phyloP scores from a whole-genome alignment of 2,797 vertebrate genomes.

The Distichodus sexfasciatus region DNA sequence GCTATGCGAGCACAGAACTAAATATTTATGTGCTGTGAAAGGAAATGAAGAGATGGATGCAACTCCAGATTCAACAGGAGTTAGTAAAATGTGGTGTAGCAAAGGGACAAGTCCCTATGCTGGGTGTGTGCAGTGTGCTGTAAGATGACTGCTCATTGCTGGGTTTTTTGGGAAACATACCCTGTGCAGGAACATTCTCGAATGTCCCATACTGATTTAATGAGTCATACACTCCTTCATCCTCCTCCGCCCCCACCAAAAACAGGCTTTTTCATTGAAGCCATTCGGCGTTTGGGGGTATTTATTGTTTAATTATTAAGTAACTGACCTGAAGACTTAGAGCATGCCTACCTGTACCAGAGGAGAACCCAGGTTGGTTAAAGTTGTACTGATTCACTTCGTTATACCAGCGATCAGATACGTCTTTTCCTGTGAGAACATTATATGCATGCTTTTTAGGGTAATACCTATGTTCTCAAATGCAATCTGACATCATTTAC shows the following conservation, averaged over 20 bases:
- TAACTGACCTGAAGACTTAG: neutral
- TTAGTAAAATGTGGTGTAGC: neutral
- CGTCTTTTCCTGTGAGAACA: constrained; percentile 84
- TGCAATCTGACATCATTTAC: too few relatives aligned
- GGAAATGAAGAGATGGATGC: neutral
- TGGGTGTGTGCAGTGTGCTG: neutral
- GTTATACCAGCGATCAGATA: constrained; percentile 93
- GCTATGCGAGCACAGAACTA: constrained; percentile 17
- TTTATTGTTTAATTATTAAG: too few relatives aligned
- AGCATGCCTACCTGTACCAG: constrained; percentile 85
- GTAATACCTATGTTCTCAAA: neutral
- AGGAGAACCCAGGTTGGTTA: constrained; percentile 91
- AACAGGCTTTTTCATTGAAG: neutral
- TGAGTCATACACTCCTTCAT: constrained; percentile 8
- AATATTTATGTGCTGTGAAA: constrained; percentile 33
- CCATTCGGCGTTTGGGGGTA: too few relatives aligned
- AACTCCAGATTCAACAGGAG: neutral
- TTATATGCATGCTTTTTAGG: neutral
- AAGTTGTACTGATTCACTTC: constrained; percentile 97
- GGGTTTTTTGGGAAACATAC: constrained; percentile 11
- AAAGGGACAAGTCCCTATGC: neutral
- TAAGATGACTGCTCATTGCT: constrained; percentile 10
- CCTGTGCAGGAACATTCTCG: neutral
- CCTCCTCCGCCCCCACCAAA: neutral
- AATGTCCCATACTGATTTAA: neutral